Percentiles rank a stretch among this genome's conserved stretches.
These are phyloP conservation scores for Arrhopalites spinosus DNA, from an alignment of 2,888 invertebrate species.

Conservation along the genomic window DNA sequence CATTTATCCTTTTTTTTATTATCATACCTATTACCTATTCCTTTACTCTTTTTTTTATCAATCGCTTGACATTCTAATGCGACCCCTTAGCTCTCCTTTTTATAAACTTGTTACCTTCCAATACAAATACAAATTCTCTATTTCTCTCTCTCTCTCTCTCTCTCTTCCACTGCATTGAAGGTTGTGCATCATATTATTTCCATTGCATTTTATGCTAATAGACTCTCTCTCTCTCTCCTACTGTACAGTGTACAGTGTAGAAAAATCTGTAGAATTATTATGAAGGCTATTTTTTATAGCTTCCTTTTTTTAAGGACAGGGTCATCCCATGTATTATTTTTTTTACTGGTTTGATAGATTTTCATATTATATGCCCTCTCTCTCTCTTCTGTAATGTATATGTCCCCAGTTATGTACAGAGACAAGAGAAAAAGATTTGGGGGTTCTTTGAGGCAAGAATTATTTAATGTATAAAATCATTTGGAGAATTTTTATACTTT, in stretches of 20 bases:
- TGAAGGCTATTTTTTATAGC: neutral
- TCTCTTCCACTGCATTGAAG: neutral
- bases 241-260: neutral
- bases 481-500: neutral
- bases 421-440: no score
- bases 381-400: no score
- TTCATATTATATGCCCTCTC: no score
- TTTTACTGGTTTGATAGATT: neutral
- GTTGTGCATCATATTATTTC: neutral
- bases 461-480: constrained; percentile 4
- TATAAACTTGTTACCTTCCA: constrained; percentile 15
- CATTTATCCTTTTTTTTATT: neutral
- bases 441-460: neutral
- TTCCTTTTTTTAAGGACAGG: neutral
- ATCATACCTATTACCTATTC: constrained; percentile 2
- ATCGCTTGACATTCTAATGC: constrained; percentile 25
- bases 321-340: neutral
- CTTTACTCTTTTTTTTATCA: constrained; percentile 20
- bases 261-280: no score
- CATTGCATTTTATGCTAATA: no score
- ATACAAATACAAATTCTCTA: constrained; percentile 1
- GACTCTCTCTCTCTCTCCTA: no score
- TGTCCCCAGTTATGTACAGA: no score
- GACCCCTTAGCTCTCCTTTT: constrained; percentile 7
- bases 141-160: neutral